Evolutionary conservation across 2,797 vertebrate species (phyloP).

Genomic region (Margarornis squamiger): DNA sequence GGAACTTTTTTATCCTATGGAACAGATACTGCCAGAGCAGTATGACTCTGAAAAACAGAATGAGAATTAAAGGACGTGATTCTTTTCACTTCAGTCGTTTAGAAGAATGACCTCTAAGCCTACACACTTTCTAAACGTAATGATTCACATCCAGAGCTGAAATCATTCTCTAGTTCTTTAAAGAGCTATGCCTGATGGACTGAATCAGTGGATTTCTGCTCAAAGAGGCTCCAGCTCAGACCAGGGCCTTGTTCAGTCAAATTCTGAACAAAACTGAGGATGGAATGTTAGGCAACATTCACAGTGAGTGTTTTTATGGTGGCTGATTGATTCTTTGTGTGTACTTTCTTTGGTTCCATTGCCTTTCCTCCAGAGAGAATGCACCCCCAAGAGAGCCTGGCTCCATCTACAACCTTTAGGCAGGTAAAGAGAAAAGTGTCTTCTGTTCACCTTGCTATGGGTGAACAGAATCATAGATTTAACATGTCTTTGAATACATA

Average conservation of each 20-base stretch:
- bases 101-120: neutral
- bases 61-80: neutral
- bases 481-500: neutral
- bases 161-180: neutral
- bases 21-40: neutral
- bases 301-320: neutral
- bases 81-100: neutral
- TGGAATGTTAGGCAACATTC: neutral
- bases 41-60: neutral
- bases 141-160: neutral
- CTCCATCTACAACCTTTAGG: neutral
- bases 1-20: neutral
- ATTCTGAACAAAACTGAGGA: neutral
- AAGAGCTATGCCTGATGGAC: neutral
- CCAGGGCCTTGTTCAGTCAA: neutral
- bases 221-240: neutral
- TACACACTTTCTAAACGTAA: neutral
- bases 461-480: neutral
- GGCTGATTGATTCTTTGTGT: neutral
- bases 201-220: neutral
- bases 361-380: neutral
- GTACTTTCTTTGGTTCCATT: neutral
- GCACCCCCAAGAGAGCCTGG: neutral
- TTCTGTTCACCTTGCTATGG: accelerated
- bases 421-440: neutral